A percentile compares a stretch with the other conserved stretches of the same genome.
Conservation (phyloP, 2,797 vertebrate genomes). For the Falco novaeseelandiae region DNA sequence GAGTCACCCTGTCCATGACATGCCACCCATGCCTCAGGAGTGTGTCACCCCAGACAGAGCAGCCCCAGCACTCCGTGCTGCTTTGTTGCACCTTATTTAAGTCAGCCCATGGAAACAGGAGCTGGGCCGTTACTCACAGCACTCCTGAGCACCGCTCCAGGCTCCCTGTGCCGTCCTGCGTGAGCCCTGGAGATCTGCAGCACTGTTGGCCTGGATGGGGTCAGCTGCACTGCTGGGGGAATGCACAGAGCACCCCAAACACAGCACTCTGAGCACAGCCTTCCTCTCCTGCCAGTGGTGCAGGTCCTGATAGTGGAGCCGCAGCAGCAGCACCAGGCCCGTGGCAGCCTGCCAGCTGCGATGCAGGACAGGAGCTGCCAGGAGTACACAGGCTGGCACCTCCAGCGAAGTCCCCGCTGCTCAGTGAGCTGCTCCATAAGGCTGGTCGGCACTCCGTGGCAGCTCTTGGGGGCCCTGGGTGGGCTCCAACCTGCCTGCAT, state of each 20-base stretch:
- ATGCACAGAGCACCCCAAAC: background rate
- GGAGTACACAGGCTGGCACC: background rate
- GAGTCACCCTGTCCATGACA: fast-evolving
- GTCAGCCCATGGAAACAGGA: background rate
- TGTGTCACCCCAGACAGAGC: fast-evolving
- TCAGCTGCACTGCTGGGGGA: no score
- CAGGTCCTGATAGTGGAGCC: background rate
- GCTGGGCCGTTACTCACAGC: background rate
- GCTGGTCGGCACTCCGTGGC: fast-evolving
- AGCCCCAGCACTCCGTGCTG: background rate
- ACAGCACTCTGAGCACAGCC: background rate
- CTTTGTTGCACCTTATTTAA: background rate
- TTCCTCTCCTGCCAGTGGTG: fast-evolving
- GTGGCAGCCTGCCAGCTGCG: fast-evolving
- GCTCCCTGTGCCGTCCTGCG: background rate
- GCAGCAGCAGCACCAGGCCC: background rate
- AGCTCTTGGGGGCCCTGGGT: background rate
- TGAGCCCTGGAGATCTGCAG: fast-evolving
- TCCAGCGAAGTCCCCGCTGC: background rate
- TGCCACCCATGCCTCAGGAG: fast-evolving
- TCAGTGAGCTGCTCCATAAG: fast-evolving
- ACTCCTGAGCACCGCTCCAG: fast-evolving
- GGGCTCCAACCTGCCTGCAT: background rate
- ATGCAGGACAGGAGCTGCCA: background rate
- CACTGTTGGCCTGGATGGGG: background rate